A percentile compares a stretch with the other conserved stretches of the same genome.
Conservation (phyloP, 2,113 vertebrate genomes). For the Nibea coibor region DNA sequence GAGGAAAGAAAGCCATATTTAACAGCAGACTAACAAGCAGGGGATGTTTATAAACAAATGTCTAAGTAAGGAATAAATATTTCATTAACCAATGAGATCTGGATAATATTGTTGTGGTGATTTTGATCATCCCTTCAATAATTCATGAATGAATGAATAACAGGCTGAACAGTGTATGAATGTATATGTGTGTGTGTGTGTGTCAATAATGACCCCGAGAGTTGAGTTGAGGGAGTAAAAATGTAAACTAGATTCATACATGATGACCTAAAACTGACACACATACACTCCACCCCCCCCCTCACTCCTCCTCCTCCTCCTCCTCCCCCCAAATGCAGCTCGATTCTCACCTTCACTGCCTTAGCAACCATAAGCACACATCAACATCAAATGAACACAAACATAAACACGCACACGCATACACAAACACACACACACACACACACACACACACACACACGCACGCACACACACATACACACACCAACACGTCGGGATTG, state of each 20-base stretch:
- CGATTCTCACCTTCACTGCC: conserved; percentile 72
- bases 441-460: conserved; percentile 18
- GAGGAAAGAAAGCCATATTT: conserved; percentile 19
- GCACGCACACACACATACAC: background rate
- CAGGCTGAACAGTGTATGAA: conserved; percentile 27
- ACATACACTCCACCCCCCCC: conserved; percentile 44
- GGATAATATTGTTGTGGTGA: conserved; percentile 44
- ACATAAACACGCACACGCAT: conserved; percentile 43
- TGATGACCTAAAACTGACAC: conserved; percentile 73
- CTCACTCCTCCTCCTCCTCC: background rate
- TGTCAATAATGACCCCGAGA: conserved; percentile 49
- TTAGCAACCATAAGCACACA: conserved; percentile 57
- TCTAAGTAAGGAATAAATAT: conserved; percentile 33
- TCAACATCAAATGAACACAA: conserved; percentile 44
- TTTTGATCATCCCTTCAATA: conserved; percentile 56
- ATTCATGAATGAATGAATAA: conserved; percentile 63
- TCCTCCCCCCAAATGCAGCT: conserved; percentile 46
- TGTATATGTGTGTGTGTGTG: conserved; percentile 35
- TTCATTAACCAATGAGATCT: conserved; percentile 30
- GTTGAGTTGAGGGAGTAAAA: conserved; percentile 45
- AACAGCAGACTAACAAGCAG: conserved; percentile 3
- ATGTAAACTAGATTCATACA: conserved; percentile 19
- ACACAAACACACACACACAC: background rate
- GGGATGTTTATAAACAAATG: conserved; percentile 50
- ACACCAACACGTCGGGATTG: conserved; percentile 30